Base-by-base conservation (phyloP, 1,140 invertebrate species). In the Sycophaga agraensis region DNA sequence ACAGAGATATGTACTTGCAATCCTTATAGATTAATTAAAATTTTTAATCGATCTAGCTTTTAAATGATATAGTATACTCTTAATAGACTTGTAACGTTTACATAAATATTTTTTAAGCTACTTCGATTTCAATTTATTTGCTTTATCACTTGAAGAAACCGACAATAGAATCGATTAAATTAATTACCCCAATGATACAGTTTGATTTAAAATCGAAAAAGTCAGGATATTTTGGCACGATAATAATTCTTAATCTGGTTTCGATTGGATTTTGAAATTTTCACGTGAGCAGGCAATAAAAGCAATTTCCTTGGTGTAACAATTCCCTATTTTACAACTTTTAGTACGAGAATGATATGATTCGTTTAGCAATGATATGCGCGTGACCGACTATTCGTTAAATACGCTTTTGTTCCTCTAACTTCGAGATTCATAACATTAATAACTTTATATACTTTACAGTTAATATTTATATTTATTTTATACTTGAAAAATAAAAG, bases 311-410 rank as follows among this genome's bases (percentile, higher is more conserved):
- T 11, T 48, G 6, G 8, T 4, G n/a, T 48, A 16, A 57, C 9
- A 31, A 24, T 22, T 59, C 11, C 34, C 12, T 59, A n/a, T 51
- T 51, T 51, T 51, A 51, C 46, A 59, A 59, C n/a, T n/a, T n/a
- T n/a, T n/a, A n/a, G 7, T 59, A 31, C 24, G 16, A 28, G 22
- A 49, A 39, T 50, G 17, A 31, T 50, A 59, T 59, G 34, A n/a
- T 28, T 40, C 2, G n/a, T 59, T 19, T 24, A 57, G 12, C 21
- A 5, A 14, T 57, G 42, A 46, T 57, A 60, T 64, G 28, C 16
- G 26, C n/a, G 21, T 45, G n/a, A 21, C 1, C 35, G 11, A 14
- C 1, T 50, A 50, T 46, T 50, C 22, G 1, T 35, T 51, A 14
- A 40, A 35, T n/a, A 45, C 12, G 24, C 37, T 39, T 17, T 35